Evolutionary conservation across 2,888 invertebrate genomes (phyloP), one percentile per base, ranked within the genome.

Genomic region (Tryphoninae sp.): DNA sequence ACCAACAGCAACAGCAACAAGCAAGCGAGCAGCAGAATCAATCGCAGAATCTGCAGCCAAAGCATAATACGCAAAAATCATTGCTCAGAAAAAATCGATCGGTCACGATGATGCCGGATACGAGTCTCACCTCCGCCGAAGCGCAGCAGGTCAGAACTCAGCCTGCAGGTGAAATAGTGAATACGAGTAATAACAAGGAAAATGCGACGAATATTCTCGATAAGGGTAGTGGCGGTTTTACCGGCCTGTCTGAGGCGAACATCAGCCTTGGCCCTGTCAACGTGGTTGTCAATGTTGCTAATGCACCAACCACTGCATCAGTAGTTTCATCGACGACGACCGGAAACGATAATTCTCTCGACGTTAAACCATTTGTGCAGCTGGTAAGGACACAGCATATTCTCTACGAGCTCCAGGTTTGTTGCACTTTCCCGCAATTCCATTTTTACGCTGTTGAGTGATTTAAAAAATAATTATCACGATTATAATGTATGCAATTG

Each of bases 331-430:
- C 84, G 0, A 73, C 77, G n/a, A 76, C 83, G 6, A 78, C 87
- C 61, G 87, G 87, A 68, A 87, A 85, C 53, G 85, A 87, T 19
- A 90, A 91, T 68, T 88, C 86, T 69, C 88, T 89, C 45, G 91
- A 90, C 75, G 89, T 85, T 75, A 85, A 90, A 75, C 89, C 92
- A 80, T 93, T 95, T 86, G 95, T 95, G 85, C 95, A 95, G 87
- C 94, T 94, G 83, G 92, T 94, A 73, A 94, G 95, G 86, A 94
- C 95, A 88, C 95, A 95, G 90, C 95, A 95, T 88, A 95, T 96
- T 87, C 93, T 95, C 45, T 95, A 95, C 87, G 96, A 96, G 90
- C 82, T 92, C 58, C 89, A 92, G 89, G 91, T 91, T 84, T 40
- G 78, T 76, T 58, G 64, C n/a, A 40, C 13, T 19, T 33, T 33